phyloP scores from a whole-genome alignment of 2,113 vertebrate genomes.

The Aphyosemion australe region DNA sequence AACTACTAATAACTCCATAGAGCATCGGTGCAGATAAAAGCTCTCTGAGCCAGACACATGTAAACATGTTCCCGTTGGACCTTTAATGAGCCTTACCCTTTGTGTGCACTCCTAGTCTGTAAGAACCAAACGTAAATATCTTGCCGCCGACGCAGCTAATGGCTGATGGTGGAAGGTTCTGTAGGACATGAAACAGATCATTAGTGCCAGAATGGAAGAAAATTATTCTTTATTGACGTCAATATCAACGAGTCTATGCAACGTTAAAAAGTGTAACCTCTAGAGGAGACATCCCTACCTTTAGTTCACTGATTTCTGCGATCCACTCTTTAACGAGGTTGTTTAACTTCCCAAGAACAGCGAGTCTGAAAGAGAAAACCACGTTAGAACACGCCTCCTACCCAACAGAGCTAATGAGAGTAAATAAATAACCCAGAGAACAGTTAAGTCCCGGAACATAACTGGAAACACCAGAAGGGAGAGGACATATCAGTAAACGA shows the following conservation, averaged over 20 bases:
- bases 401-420: too few species aligned
- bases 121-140: constrained; percentile 98
- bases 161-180: constrained; percentile 90
- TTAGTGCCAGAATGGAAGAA: background rate
- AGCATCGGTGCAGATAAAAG: too few species aligned
- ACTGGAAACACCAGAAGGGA: too few species aligned
- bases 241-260: background rate
- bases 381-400: background rate
- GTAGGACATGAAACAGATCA: constrained; percentile 3
- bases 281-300: constrained; percentile 78
- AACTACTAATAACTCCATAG: too few species aligned
- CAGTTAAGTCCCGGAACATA: too few species aligned
- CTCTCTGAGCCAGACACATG: too few species aligned
- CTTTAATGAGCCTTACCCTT: constrained; percentile 84
- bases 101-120: constrained; percentile 96
- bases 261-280: background rate
- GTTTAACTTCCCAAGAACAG: constrained; percentile 92
- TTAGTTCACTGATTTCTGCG: constrained; percentile 89
- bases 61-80: background rate
- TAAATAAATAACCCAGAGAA: too few species aligned
- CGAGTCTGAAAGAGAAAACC: constrained; percentile 80
- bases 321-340: constrained; percentile 97
- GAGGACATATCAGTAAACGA: too few species aligned
- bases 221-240: background rate
- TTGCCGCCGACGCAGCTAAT: constrained; percentile 88